A percentile compares a stretch with the other conserved stretches of the same genome.
Evolutionary conservation across 1,140 invertebrate species (phyloP).

Genomic region (Capitella teleta): DNA sequence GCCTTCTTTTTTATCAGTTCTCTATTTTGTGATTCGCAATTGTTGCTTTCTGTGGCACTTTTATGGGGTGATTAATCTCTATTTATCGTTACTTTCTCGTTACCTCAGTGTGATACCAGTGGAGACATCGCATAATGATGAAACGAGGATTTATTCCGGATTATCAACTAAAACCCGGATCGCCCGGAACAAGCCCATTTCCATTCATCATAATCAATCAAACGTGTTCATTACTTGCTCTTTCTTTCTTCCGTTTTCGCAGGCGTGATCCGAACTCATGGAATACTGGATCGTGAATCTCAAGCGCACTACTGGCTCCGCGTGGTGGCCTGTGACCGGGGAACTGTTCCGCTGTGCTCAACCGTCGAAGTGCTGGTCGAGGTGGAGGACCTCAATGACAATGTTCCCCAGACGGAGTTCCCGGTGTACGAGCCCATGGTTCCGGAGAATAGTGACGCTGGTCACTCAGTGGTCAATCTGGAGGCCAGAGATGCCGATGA

Average conservation of each 20-base stretch:
- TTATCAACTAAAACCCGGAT: too few species aligned
- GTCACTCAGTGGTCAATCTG: conserved; percentile 62
- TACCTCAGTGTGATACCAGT: too few species aligned
- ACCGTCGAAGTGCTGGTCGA: conserved; percentile 62
- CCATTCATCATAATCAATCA: too few species aligned
- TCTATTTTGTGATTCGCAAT: too few species aligned
- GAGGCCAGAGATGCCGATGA: conserved; percentile 69
- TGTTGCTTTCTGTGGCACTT: too few species aligned
- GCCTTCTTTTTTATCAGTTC: too few species aligned
- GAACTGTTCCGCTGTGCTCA: conserved; percentile 69
- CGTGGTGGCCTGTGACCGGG: conserved; percentile 79
- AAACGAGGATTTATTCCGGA: too few species aligned
- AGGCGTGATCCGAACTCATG: conserved; percentile 74
- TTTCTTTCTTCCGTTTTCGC: conserved; percentile 40
- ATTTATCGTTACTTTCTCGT: too few species aligned
- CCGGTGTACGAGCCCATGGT: conserved; percentile 76
- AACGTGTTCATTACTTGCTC: too few species aligned
- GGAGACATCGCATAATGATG: too few species aligned
- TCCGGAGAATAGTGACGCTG: conserved; percentile 67
- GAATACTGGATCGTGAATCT: conserved; percentile 75
- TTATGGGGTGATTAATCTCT: too few species aligned
- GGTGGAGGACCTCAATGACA: conserved; percentile 85
- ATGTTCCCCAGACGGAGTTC: conserved; percentile 71
- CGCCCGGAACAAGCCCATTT: too few species aligned
- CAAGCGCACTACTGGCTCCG: conserved; percentile 84